Evolutionary conservation across 1,140 invertebrate species (phyloP).

Genomic region (Hylaeus volcanicus): DNA sequence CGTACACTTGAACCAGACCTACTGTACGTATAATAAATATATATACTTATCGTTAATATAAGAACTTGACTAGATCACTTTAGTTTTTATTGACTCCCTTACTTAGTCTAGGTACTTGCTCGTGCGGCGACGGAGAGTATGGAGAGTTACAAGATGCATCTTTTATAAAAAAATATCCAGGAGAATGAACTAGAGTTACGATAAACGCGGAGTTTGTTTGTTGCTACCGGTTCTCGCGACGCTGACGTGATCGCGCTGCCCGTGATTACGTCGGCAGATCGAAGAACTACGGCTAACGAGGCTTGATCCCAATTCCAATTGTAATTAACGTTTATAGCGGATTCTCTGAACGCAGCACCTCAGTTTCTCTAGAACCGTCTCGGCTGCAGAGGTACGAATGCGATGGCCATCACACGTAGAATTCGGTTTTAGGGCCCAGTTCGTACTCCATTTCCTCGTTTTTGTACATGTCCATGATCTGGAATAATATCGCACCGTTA

Average conservation of each 20-base stretch:
- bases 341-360: constrained; percentile 55
- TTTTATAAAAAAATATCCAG: constrained; percentile 80
- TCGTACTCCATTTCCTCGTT: constrained; percentile 96
- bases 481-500: constrained; percentile 73
- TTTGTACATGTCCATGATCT: constrained; percentile 97
- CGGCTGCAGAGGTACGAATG: constrained; percentile 34
- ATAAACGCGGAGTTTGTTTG: constrained; percentile 50
- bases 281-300: constrained; percentile 66
- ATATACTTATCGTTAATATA: constrained; percentile 50
- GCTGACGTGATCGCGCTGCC: constrained; percentile 2
- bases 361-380: constrained; percentile 9
- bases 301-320: constrained; percentile 80
- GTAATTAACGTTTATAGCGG: constrained; percentile 69
- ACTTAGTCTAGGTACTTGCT: constrained; percentile 68
- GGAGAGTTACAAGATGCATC: constrained; percentile 66
- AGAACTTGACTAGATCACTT: constrained; percentile 79
- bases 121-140: constrained; percentile 66
- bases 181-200: constrained; percentile 70
- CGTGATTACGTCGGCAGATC: constrained; percentile 29
- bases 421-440: constrained; percentile 93
- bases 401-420: constrained; percentile 84
- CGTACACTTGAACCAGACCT: constrained; percentile 26
- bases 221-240: constrained; percentile 41
- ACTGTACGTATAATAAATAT: constrained; percentile 34
- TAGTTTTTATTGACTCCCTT: constrained; percentile 66